Evolutionary conservation across 92 coral and sea anemone genomes (phyloP), one percentile per base, ranked within the genome.

Genomic region (Porites rus): DNA sequence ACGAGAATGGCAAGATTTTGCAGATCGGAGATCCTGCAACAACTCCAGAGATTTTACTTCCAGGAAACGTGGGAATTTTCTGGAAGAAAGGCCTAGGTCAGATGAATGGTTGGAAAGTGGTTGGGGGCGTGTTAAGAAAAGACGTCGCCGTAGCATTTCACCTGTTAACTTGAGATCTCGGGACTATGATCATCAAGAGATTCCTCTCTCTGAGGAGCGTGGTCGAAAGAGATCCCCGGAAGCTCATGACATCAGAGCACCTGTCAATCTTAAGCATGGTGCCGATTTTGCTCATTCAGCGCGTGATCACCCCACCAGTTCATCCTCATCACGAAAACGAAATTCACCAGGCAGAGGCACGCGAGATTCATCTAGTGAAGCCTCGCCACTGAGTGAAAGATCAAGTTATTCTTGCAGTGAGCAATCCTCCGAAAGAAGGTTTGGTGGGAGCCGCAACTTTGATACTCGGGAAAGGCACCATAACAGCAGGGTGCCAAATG

Each of bases 41-140:
- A 67, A 66, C 50, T 14, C 20, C 51, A 24, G 64, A 22, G 84
- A 24, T 17, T 66, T 66, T 8, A 51, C 75, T 14, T 31, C 51
- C 18, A 52, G 84, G 68, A 79, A 22, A 13, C 12, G 50, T 52
- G 50, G 60, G 13, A 6, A 51, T 14, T 70, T 59, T 13, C 0
- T 63, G 25, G 85, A 69, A 5, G 86, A 71, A 9, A 70, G 86
- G 38, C 70, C 77, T 22, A 56, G 69, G 5, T 69, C 77, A 81
- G 86, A 71, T 56, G 77, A 81, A 51, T 81, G 86, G 86, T 1
- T 81, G 14, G 71, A 31, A 12, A 14, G 11, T 18, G 31, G 10
- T 19, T 59, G 56, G 8, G 28, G 46, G 12, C 51, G 21, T 78
- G n/a, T 19, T n/a, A 3, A 53, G 13, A 51, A 43, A n/a, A 50